phyloP scores from a whole-genome alignment of 2,888 invertebrate genomes.

The Mythimna loreyi region DNA sequence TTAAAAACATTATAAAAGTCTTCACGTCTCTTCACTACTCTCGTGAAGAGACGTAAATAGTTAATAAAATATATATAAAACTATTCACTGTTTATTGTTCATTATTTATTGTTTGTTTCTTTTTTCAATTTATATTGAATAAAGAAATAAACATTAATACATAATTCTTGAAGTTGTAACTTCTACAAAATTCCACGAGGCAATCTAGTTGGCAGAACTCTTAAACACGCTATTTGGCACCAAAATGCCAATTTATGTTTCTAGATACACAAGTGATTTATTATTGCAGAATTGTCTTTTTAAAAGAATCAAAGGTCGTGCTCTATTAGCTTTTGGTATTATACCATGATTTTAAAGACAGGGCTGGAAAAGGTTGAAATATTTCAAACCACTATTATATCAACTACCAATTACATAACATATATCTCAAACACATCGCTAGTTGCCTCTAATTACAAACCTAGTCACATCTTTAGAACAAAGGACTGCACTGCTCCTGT shows the following conservation, averaged over 20 bases:
- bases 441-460: conserved; percentile 10
- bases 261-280: conserved; percentile 30
- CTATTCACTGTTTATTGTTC: too few species aligned
- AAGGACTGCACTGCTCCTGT: neutral
- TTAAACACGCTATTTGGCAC: conserved; percentile 31
- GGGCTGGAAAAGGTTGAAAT: neutral
- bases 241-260: conserved; percentile 29
- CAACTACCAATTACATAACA: conserved; percentile 7
- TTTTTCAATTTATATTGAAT: too few species aligned
- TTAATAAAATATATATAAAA: too few species aligned
- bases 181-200: conserved; percentile 1
- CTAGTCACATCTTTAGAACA: conserved; percentile 8
- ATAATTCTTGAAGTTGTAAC: neutral
- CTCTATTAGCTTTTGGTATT: neutral
- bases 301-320: conserved; percentile 5
- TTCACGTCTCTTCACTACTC: neutral
- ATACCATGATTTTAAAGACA: neutral
- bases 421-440: neutral
- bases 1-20: conserved; percentile 1
- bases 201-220: conserved; percentile 13
- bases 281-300: conserved; percentile 19
- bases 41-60: too few species aligned
- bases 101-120: too few species aligned
- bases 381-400: neutral
- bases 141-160: conserved; percentile 7